Conservation (phyloP, 2,888 invertebrate species). For the Diabrotica balteata region DNA sequence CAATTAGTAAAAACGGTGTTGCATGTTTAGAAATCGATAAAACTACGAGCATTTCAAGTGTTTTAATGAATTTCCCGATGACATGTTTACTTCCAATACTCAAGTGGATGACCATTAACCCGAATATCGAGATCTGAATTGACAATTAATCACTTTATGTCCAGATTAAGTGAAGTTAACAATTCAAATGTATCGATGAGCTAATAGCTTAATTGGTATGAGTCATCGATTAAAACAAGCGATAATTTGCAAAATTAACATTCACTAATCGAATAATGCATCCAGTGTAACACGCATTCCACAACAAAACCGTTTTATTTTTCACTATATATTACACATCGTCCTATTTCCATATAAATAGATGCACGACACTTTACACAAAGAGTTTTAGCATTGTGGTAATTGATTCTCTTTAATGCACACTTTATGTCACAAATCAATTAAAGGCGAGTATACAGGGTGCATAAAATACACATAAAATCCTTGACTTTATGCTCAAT, state of each 20-base stretch:
- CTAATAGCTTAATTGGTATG: constrained; percentile 53
- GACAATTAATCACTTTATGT: constrained; percentile 44
- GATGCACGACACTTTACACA: too few relatives aligned
- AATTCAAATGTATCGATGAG: constrained; percentile 57
- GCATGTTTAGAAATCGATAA: too few relatives aligned
- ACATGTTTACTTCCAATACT: constrained; percentile 31
- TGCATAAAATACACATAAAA: too few relatives aligned
- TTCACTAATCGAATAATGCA: constrained; percentile 40
- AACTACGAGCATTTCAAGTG: not conserved
- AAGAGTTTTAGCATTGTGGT: too few relatives aligned
- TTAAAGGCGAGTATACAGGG: too few relatives aligned
- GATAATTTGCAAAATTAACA: constrained; percentile 45
- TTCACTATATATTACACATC: not conserved
- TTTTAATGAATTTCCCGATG: constrained; percentile 16
- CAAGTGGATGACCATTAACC: constrained; percentile 27
- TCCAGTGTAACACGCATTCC: constrained; percentile 35
- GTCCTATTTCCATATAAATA: too few relatives aligned
- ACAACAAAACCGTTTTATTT: constrained; percentile 14
- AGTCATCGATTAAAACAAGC: constrained; percentile 50
- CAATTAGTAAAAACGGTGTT: too few relatives aligned
- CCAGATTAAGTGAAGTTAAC: constrained; percentile 50
- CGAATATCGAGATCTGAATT: constrained; percentile 39
- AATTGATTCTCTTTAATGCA: too few relatives aligned
- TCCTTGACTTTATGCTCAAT: too few relatives aligned
- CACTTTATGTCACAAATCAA: too few relatives aligned